Evolutionary conservation across 1,140 invertebrate species (phyloP).

Genomic region (Brachionus rotundiformis): DNA sequence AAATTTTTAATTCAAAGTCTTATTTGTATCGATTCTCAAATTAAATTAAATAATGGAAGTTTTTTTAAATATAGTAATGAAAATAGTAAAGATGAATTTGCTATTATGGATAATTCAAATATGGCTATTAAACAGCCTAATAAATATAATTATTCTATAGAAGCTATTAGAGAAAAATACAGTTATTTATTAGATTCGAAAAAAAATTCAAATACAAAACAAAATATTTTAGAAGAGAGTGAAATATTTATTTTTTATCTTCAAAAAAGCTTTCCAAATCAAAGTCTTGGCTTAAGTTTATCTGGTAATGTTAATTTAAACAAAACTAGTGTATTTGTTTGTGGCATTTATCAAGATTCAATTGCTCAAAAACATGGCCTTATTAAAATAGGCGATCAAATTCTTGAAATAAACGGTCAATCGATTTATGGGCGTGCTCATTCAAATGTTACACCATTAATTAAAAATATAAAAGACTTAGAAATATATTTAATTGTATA

Average conservation of each 20-base stretch:
- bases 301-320: constrained; percentile 89
- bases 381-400: constrained; percentile 87
- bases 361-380: constrained; percentile 74
- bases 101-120: constrained; percentile 57
- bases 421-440: constrained; percentile 91
- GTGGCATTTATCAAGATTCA: constrained; percentile 86
- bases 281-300: constrained; percentile 81
- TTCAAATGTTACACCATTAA: constrained; percentile 89
- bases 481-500: constrained; percentile 73
- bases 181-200: constrained; percentile 12
- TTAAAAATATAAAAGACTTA: constrained; percentile 80
- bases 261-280: constrained; percentile 52
- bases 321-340: constrained; percentile 93
- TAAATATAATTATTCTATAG: constrained; percentile 10
- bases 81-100: neutral
- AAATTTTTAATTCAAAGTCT: constrained; percentile 88
- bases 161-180: constrained; percentile 34
- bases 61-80: neutral
- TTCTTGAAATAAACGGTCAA: constrained; percentile 91
- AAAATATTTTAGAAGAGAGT: constrained; percentile 70
- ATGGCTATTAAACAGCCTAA: constrained; percentile 51
- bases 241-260: constrained; percentile 37
- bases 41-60: neutral
- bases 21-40: constrained; percentile 62
- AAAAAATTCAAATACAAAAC: constrained; percentile 69